Evolutionary conservation across 1,140 invertebrate genomes (phyloP).

Genomic region (Euborellia annulipes): DNA sequence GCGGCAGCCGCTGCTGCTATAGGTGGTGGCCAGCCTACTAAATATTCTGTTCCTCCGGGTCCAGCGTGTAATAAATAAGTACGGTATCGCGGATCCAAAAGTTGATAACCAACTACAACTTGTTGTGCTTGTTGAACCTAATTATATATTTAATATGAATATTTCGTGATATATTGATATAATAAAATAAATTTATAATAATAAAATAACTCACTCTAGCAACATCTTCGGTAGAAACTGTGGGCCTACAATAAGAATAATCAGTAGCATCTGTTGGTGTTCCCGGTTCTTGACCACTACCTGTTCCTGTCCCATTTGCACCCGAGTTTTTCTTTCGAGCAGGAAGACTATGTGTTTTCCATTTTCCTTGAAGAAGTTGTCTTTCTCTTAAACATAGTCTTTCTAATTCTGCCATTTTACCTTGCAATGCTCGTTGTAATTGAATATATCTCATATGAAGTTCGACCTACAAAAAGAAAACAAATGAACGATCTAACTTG

Average conservation of each 20-base stretch:
- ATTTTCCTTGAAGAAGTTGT: conserved; percentile 65
- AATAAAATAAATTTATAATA: no score
- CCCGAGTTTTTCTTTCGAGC: conserved; percentile 48
- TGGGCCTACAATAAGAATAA: conserved; percentile 39
- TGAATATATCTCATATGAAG: conserved; percentile 83
- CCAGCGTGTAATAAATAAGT: conserved; percentile 43
- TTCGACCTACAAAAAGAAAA: conserved; percentile 40
- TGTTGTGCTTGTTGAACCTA: conserved; percentile 28
- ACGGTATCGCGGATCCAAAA: conserved; percentile 46
- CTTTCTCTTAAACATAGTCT: conserved; percentile 65
- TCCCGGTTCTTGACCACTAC: conserved; percentile 18
- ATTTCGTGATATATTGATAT: no score
- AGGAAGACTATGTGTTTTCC: conserved; percentile 73
- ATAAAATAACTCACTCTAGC: conserved; percentile 25
- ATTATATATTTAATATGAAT: no score
- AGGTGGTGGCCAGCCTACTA: conserved; percentile 14
- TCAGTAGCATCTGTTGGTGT: conserved; percentile 22
- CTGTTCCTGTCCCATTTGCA: conserved; percentile 9
- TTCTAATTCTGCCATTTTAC: conserved; percentile 74
- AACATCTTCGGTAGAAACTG: conserved; percentile 53
- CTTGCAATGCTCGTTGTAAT: conserved; percentile 65
- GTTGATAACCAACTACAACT: conserved; percentile 47
- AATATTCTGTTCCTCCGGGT: conserved; percentile 18
- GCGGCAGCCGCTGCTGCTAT: neutral
- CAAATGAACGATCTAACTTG: conserved; percentile 13